Percentiles rank a stretch among this genome's conserved stretches.
Conservation (phyloP, 2,888 invertebrate species). For the Sarcophaga variegata region DNA sequence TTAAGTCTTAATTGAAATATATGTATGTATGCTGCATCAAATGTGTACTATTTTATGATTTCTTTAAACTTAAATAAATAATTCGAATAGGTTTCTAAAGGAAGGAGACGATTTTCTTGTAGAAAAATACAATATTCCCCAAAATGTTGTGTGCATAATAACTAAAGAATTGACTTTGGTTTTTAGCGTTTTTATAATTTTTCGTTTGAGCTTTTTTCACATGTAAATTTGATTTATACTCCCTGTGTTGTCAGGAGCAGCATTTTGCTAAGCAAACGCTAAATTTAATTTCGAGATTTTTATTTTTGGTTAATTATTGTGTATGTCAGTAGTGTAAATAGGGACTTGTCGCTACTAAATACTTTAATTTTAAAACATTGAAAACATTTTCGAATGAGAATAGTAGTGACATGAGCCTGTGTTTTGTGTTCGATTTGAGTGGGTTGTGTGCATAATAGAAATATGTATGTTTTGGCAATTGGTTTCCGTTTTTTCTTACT, state of each 20-base stretch:
- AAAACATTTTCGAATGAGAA: background rate
- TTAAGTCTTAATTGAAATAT: too few relatives aligned
- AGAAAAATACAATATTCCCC: too few relatives aligned
- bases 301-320: background rate
- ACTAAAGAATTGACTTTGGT: background rate
- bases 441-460: constrained; percentile 60
- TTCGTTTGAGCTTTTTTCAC: background rate
- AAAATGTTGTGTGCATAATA: background rate
- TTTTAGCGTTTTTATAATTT: background rate
- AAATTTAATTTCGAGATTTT: constrained; percentile 44
- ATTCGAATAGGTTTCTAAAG: too few relatives aligned
- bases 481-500: constrained; percentile 52
- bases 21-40: too few relatives aligned
- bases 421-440: constrained; percentile 21
- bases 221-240: constrained; percentile 38
- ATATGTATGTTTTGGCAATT: constrained; percentile 68
- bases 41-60: too few relatives aligned
- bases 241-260: constrained; percentile 19
- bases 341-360: background rate
- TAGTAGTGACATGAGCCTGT: background rate
- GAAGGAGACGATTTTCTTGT: too few relatives aligned
- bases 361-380: too few relatives aligned
- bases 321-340: background rate
- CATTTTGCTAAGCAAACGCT: constrained; percentile 63
- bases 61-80: too few relatives aligned